Evolutionary conservation across 2,797 vertebrate genomes (phyloP), one percentile per base, ranked within the genome.

Genomic region (Australoheros facetus): DNA sequence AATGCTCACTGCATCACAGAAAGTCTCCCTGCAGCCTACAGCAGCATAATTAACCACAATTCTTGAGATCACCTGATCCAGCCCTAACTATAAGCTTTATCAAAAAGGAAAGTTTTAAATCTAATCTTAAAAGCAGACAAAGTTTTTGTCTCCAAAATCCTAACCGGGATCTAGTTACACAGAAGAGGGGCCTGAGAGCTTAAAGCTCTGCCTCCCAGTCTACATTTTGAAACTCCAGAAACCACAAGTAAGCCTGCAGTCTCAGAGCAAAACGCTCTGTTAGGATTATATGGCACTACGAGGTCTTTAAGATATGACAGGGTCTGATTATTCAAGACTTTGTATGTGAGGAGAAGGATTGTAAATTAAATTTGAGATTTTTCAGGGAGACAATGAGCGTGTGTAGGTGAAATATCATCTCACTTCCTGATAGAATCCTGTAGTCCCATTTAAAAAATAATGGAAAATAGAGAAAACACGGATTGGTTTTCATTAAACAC

Each of bases 21-120:
- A 48, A 28, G 26, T 66, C 62, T 28, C 62, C 39, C 34, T 23
- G 30, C 55, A 77, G 23, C 51, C 14, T 66, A 28, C 26, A 16
- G 26, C 5, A 66, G 9, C 45, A 42, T 66, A 48, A 48, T 39
- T 66, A 66, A 17, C 21, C 21, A 37, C 9, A 17, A 66, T 48
- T 23, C 39, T 66, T 19, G 26, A 17, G 23, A 8, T 45, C 45
- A 48, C 62, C 39, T 48, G 39, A 48, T 28, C 9, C 21, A 16
- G 21, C 42, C 8, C 2, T 26, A 45, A 66, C 60, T 45, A 66
- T 66, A 66, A 66, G 60, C 42, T 64, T 66, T 26, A 66, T 48
- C 60, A 66, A 48, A 66, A 66, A 45, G 21, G 39, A 66, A 45
- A 28, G 60, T 66, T 66, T 66, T 66, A 45, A 66, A 66, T 66